These are phyloP conservation scores for Rostratula benghalensis DNA, from an alignment of 2,113 vertebrate species.

Conservation along the genomic window DNA sequence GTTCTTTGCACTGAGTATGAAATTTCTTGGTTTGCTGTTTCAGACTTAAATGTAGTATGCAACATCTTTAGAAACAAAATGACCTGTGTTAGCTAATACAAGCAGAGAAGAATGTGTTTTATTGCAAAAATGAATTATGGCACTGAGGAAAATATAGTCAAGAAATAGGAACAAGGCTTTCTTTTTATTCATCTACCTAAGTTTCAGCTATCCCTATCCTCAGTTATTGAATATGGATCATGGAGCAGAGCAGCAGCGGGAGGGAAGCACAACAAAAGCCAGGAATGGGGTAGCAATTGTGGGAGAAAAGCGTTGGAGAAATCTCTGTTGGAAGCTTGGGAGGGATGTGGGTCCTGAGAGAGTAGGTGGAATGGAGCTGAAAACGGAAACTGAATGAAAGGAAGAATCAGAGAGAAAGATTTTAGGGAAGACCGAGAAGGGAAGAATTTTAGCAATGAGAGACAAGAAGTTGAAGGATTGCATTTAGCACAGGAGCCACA, in stretches of 20 bases:
- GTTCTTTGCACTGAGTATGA: background rate
- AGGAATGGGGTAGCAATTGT: background rate
- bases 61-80: slow-evolving; percentile 14
- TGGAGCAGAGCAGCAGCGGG: background rate
- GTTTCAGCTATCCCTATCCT: background rate
- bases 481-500: background rate
- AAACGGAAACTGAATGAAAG: background rate
- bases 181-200: background rate
- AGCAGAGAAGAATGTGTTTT: background rate
- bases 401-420: background rate
- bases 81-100: background rate
- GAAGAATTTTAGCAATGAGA: background rate
- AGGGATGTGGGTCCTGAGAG: background rate
- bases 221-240: background rate
- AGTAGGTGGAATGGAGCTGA: background rate
- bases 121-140: background rate
- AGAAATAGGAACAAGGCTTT: background rate
- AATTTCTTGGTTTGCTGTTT: slow-evolving; percentile 14
- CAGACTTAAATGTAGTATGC: background rate
- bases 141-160: background rate
- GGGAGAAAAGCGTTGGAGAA: background rate
- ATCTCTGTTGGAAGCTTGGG: background rate
- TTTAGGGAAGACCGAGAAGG: background rate
- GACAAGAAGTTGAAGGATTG: background rate
- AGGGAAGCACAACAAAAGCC: background rate